Percentiles rank a stretch among this genome's conserved stretches.
These are phyloP conservation scores for Seira sanloemensis DNA, from an alignment of 2,888 invertebrate species.

Conservation along the genomic window DNA sequence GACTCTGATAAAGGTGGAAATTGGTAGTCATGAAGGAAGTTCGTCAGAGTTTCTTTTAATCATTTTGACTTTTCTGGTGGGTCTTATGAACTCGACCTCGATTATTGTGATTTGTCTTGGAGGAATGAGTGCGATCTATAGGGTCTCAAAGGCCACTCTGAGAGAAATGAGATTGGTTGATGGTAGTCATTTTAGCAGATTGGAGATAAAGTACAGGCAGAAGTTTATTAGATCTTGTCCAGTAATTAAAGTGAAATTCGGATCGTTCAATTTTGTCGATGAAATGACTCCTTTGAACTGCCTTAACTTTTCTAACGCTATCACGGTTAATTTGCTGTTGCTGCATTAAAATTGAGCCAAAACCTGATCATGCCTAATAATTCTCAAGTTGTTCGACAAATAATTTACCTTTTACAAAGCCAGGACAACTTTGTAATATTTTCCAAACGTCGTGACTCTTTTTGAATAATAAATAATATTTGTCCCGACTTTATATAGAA, in stretches of 20 bases:
- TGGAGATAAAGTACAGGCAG: neutral
- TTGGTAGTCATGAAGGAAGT: neutral
- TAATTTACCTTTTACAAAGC: too few species aligned
- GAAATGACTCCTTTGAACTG: neutral
- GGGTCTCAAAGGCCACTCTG: neutral
- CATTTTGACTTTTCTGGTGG: neutral
- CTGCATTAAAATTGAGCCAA: too few species aligned
- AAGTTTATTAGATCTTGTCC: neutral
- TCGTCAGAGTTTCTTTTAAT: neutral
- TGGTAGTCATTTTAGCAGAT: neutral
- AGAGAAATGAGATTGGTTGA: neutral
- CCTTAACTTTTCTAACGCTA: neutral
- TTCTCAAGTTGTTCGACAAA: too few species aligned
- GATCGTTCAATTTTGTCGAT: neutral
- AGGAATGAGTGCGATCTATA: constrained; percentile 2
- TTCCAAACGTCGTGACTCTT: too few species aligned
- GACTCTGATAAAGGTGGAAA: neutral
- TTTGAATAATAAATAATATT: too few species aligned
- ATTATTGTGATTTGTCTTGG: neutral
- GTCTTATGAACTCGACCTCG: neutral
- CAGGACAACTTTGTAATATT: too few species aligned
- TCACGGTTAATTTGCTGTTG: neutral
- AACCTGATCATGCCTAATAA: too few species aligned
- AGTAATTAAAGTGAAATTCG: neutral
- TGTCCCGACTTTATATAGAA: too few species aligned